A percentile compares a stretch with the other conserved stretches of the same genome.
phyloP scores from a whole-genome alignment of 2,797 vertebrate genomes.

The Martes flavigula region DNA sequence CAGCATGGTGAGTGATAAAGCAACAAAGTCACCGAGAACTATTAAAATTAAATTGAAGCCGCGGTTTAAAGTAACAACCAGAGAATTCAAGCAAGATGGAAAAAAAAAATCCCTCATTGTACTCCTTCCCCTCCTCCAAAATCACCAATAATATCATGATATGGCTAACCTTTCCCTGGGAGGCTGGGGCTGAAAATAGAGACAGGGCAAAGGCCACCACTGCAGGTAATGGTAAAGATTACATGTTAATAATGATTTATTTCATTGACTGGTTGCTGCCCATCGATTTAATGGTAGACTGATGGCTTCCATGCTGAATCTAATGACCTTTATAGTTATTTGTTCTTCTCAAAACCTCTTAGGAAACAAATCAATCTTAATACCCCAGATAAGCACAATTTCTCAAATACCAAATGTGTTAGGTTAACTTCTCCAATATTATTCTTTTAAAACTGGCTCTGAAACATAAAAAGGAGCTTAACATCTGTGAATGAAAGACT shows the following conservation, averaged over 20 bases:
- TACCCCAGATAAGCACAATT: background rate
- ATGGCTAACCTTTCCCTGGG: background rate
- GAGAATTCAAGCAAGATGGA: background rate
- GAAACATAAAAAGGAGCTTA: constrained; percentile 13
- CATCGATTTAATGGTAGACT: background rate
- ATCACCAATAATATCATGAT: background rate
- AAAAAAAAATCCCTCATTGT: background rate
- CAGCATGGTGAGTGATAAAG: constrained; percentile 3
- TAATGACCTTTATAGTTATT: background rate
- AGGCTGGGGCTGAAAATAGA: background rate
- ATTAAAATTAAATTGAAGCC: background rate
- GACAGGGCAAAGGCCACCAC: background rate
- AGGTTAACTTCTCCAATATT: background rate
- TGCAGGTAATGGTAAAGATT: background rate
- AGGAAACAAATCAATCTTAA: background rate
- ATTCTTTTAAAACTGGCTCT: background rate
- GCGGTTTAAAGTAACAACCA: background rate
- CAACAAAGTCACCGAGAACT: background rate
- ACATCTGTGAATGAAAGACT: background rate
- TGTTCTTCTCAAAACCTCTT: background rate
- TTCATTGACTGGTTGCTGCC: background rate
- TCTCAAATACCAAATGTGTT: background rate
- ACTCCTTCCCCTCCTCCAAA: background rate
- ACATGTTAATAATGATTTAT: background rate
- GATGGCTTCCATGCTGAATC: background rate